phyloP scores from a whole-genome alignment of 2,113 vertebrate genomes.

The Ammospiza caudacuta region DNA sequence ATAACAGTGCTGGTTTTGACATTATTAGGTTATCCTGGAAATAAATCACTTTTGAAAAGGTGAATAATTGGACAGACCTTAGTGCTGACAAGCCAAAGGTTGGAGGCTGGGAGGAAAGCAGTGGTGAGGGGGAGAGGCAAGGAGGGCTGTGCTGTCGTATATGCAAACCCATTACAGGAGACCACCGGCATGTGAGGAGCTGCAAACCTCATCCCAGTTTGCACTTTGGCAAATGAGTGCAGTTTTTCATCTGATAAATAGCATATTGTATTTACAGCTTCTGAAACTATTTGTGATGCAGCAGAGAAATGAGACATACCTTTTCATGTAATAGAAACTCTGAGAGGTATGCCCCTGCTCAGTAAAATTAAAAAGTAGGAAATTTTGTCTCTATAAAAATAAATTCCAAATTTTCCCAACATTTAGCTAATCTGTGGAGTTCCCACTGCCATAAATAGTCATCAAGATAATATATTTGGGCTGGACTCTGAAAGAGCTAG shows the following conservation, averaged over 20 bases:
- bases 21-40: constrained; percentile 70
- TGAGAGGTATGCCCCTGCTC: neutral
- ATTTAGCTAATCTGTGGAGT: constrained; percentile 23
- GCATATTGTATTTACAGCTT: neutral
- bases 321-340: neutral
- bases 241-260: constrained; percentile 9
- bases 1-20: constrained; percentile 62
- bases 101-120: neutral
- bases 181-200: neutral
- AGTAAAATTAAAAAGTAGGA: constrained; percentile 41
- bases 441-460: neutral
- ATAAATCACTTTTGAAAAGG: constrained; percentile 71
- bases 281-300: constrained; percentile 33
- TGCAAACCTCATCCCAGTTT: neutral
- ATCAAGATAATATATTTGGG: constrained; percentile 25
- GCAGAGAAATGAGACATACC: constrained; percentile 7
- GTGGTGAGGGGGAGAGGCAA: neutral
- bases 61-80: constrained; percentile 69
- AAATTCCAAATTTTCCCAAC: neutral
- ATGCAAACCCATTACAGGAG: neutral
- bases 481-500: neutral
- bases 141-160: neutral
- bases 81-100: constrained; percentile 54
- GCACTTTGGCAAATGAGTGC: constrained; percentile 1
- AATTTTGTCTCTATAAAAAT: constrained; percentile 23